Conservation (phyloP, 2,888 invertebrate species). For the Tinea trinotella region DNA sequence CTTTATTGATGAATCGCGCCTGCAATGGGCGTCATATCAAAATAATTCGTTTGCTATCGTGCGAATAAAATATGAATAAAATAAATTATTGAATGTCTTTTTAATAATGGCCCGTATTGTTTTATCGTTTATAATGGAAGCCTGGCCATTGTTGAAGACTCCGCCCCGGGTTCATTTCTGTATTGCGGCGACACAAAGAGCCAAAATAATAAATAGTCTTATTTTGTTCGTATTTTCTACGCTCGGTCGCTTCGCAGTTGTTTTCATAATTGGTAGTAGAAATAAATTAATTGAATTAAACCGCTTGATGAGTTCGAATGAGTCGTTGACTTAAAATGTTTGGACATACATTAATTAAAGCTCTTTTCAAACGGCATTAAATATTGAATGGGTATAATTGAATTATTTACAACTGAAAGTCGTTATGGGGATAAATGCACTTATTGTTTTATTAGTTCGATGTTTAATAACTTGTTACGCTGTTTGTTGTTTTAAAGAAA, state of each 20-base stretch:
- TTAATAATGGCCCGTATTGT: conserved; percentile 68
- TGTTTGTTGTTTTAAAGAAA: no score
- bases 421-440: not conserved
- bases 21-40: not conserved
- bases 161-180: conserved; percentile 51
- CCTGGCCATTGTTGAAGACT: conserved; percentile 24
- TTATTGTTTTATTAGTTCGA: no score
- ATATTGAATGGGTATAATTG: conserved; percentile 29
- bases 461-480: no score
- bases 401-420: conserved; percentile 9
- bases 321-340: conserved; percentile 51
- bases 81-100: conserved; percentile 71
- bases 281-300: conserved; percentile 68
- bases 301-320: conserved; percentile 52
- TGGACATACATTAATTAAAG: conserved; percentile 46
- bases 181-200: conserved; percentile 49
- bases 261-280: conserved; percentile 57
- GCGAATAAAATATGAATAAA: conserved; percentile 67
- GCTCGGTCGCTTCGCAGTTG: conserved; percentile 61
- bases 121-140: conserved; percentile 59
- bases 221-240: conserved; percentile 60
- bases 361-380: conserved; percentile 39
- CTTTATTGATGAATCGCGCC: not conserved
- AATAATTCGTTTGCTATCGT: conserved; percentile 31
- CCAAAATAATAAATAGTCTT: conserved; percentile 67